These are phyloP conservation scores for Venusia cambrica DNA, from an alignment of 2,888 invertebrate genomes.

Conservation along the genomic window DNA sequence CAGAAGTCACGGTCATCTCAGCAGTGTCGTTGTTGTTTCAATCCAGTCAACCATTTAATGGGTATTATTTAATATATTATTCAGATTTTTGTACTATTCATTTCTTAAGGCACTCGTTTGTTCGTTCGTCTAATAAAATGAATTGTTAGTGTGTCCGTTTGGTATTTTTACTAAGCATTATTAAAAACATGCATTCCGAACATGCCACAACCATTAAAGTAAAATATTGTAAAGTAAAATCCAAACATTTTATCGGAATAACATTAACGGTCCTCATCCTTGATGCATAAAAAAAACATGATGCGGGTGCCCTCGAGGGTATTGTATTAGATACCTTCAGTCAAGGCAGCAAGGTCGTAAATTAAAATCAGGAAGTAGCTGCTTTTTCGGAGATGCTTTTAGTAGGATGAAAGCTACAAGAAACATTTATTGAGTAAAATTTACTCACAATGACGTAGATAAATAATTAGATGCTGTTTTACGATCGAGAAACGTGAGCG, in stretches of 20 bases:
- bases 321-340: constrained; percentile 20
- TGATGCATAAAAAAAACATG: constrained; percentile 32
- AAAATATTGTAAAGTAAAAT: constrained; percentile 17
- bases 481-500: constrained; percentile 18
- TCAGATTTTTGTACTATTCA: constrained; percentile 46
- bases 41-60: constrained; percentile 38
- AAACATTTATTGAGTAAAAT: constrained; percentile 25
- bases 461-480: constrained; percentile 27
- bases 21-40: constrained; percentile 24
- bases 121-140: constrained; percentile 50
- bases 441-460: constrained; percentile 25
- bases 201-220: constrained; percentile 40
- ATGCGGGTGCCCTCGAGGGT: constrained; percentile 39
- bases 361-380: constrained; percentile 15
- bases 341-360: constrained; percentile 24
- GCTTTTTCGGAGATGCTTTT: constrained; percentile 10
- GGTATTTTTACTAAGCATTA: constrained; percentile 38
- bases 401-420: constrained; percentile 12
- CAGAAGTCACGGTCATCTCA: constrained; percentile 38
- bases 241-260: constrained; percentile 32
- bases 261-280: constrained; percentile 41
- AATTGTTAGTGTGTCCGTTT: constrained; percentile 48
- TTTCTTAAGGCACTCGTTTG: constrained; percentile 38
- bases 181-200: constrained; percentile 29
- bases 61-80: constrained; percentile 36